Evolutionary conservation across 2,113 vertebrate species (phyloP).

Genomic region (Balaeniceps rex): DNA sequence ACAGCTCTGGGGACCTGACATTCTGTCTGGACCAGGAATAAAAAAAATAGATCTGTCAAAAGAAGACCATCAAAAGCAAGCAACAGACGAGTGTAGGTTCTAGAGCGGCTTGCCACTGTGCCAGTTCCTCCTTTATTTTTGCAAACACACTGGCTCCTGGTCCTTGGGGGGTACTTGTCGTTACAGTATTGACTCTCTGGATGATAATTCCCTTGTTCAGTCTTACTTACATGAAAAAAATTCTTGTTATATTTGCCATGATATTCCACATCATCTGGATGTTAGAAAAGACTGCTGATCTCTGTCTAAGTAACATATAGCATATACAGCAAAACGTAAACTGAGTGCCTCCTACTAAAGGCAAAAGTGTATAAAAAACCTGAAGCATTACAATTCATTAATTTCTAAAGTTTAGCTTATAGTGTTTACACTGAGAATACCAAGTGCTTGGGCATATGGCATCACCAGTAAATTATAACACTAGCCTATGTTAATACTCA

Average conservation of each 20-base stretch:
- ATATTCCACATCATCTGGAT: neutral
- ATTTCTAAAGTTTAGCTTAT: neutral
- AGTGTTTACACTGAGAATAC: neutral
- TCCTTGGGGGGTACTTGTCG: neutral
- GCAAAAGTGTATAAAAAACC: neutral
- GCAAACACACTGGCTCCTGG: neutral
- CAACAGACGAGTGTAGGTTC: accelerated
- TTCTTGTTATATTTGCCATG: neutral
- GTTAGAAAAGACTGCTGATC: neutral
- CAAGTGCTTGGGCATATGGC: neutral
- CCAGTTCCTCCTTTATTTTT: neutral
- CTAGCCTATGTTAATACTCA: neutral
- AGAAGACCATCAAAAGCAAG: neutral
- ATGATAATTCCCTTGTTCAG: neutral
- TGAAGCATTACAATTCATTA: neutral
- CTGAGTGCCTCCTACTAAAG: neutral
- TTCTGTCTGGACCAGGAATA: neutral
- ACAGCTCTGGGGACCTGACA: neutral
- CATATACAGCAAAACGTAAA: neutral
- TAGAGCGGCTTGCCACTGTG: accelerated
- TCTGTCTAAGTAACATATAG: neutral
- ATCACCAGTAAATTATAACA: neutral
- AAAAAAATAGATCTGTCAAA: neutral
- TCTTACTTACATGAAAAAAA: neutral
- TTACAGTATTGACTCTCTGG: neutral